Base-by-base conservation (phyloP, 2,113 vertebrate genomes). In the Protomyctophum bolini region DNA sequence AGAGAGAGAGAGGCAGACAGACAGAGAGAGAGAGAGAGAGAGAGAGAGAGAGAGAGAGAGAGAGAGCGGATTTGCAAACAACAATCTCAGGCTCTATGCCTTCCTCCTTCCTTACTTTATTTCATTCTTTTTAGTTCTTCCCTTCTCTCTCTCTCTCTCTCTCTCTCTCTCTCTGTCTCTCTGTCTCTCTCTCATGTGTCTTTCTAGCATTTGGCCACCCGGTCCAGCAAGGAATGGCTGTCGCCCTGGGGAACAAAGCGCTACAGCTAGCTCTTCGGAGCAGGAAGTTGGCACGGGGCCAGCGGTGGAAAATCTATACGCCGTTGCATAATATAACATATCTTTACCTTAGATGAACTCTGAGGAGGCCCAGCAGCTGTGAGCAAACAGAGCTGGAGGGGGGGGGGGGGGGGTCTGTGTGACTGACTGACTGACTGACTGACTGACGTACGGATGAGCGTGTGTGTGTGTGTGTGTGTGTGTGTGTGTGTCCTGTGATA, bases 331-430 rank as follows among this genome's bases (percentile, higher is more conserved):
- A 94, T 90, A 91, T 91, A 89, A 84, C 88, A 91, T 92, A 92
- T 93, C 92, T 93, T 93, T 93, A 93, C 93, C 92, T 92, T 88
- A 62, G 70, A 66, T 93, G 93, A 94, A 93, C 93, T 88, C 90
- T 73, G 83, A 84, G 83, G 87, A 90, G 89, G 83, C 83, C 84
- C 84, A 76, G 90, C 92, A 93, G 91, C 92, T 93, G 92, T 83
- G 87, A 90, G 86, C 88, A 86, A 88, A 88, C 83, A 82, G 82
- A 74, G 82, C 79, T 76, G 79, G 14, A 81, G 81, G 74, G 89
- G 68, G 87, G 81, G 86, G 46, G 9, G 28, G n/a, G 7, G 55
- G 14, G 46, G 77, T 83, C 74, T 84, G 78, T 82, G 82, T 81
- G 85, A 81, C 58, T 63, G 46, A 81, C 29, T 66, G 46, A 86